Conservation (phyloP, 2,888 invertebrate species). For the Cheilosia soror region DNA sequence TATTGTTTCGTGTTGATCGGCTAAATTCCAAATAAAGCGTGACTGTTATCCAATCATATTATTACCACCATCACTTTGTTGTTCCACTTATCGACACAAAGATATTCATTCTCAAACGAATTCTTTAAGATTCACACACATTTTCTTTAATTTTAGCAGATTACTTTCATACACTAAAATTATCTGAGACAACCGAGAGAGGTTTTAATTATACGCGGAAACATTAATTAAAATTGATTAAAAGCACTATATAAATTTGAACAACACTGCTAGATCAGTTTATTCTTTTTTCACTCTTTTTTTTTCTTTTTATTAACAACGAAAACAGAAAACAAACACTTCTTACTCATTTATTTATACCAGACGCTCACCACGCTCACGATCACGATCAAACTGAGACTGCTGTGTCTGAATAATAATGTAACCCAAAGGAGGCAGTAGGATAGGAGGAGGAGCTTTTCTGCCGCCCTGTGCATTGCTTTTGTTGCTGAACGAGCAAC, state of each 20-base stretch:
- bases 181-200: conserved; percentile 8
- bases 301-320: conserved; percentile 4
- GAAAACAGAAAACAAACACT: background rate
- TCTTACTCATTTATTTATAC: background rate
- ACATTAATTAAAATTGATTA: conserved; percentile 56
- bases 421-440: conserved; percentile 55
- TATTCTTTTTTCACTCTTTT: background rate
- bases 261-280: conserved; percentile 18
- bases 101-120: conserved; percentile 10
- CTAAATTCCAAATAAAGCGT: conserved; percentile 58
- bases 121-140: conserved; percentile 10
- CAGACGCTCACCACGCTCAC: conserved; percentile 67
- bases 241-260: conserved; percentile 25
- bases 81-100: conserved; percentile 61
- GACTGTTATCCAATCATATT: conserved; percentile 43
- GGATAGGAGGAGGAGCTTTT: too few species aligned
- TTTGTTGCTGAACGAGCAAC: conserved; percentile 49
- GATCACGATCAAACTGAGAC: conserved; percentile 65
- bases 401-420: conserved; percentile 60
- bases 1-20: conserved; percentile 43
- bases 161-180: conserved; percentile 24
- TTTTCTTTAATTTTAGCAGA: conserved; percentile 15
- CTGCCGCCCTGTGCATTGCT: conserved; percentile 39
- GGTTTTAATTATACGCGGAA: conserved; percentile 42
- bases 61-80: conserved; percentile 48